phyloP scores from a whole-genome alignment of 2,113 vertebrate genomes.

The Eonycteris spelaea region DNA sequence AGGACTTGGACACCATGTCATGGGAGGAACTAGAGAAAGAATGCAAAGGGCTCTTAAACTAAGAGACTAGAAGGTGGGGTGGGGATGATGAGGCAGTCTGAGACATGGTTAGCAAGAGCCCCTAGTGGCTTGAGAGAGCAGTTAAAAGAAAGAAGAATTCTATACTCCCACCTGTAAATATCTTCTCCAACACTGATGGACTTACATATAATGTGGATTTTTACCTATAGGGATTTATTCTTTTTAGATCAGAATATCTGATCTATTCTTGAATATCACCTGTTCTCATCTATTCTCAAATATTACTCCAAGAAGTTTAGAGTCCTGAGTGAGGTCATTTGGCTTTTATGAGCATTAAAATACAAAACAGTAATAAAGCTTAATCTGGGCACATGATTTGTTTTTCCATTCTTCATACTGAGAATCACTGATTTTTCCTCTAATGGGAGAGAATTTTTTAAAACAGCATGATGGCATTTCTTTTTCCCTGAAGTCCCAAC shows the following conservation, averaged over 20 bases:
- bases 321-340: background rate
- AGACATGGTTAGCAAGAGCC: background rate
- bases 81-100: rapidly evolving
- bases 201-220: background rate
- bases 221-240: background rate
- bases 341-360: background rate
- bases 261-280: background rate
- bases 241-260: background rate
- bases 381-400: background rate
- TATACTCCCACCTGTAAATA: background rate
- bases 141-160: background rate
- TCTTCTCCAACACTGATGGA: background rate
- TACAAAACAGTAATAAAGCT: background rate
- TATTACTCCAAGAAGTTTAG: background rate
- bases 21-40: background rate
- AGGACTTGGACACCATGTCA: background rate
- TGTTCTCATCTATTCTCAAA: background rate
- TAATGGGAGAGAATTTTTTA: slow-evolving; percentile 3
- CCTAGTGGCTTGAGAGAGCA: background rate
- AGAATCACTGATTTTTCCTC: background rate
- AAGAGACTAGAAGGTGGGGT: background rate
- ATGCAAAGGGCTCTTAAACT: background rate
- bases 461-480: slow-evolving; percentile 26
- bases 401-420: background rate
- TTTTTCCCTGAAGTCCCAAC: background rate